Evolutionary conservation across 2,797 vertebrate genomes (phyloP), one percentile per base, ranked within the genome.

Genomic region (Knipowitschia caucasica): DNA sequence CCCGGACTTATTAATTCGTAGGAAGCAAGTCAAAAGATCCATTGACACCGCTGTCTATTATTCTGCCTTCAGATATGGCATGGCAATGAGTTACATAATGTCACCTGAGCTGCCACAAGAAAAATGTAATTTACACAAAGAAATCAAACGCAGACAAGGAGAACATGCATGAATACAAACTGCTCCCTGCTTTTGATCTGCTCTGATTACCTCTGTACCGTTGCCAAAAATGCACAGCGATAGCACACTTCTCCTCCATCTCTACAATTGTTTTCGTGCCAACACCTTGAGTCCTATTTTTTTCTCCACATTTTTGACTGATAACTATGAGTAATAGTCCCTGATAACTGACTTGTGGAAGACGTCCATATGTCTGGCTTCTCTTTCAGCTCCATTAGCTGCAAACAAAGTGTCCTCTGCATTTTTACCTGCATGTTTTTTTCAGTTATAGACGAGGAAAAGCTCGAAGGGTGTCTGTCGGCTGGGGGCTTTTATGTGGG

Each of bases 351-450:
- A 26, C 26, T 3, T 29, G 29, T 43, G 34, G 24, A 59, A 49
- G 71, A 27, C 67, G 61, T 84, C 78, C 67, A 46, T 83, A 79
- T 78, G 80, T 82, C 77, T 78, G 50, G 38, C 27, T 66, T 54
- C 57, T 70, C 54, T 81, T 81, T 82, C 66, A 69, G 84, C 80
- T 76, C 52, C 68, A 75, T 43, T 83, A 73, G 67, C 58, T 64
- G 53, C 62, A 67, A 85, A 86, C 83, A 88, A 86, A 85, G 79
- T 78, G 44, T 70, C 67, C 61, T 71, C 63, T 44, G 17, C 44
- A 29, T 82, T 66, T 39, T 82, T 66, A 82, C 80, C 81, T 86
- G 78, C 79, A 70, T 82, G 75, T 69, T 61, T 69, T 62, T 57
- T 63, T 44, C 31, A 64, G 62, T 75, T 53, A 34, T 24, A n/a